Evolutionary conservation across 2,888 invertebrate genomes (phyloP).

Genomic region (Ctena decussata): DNA sequence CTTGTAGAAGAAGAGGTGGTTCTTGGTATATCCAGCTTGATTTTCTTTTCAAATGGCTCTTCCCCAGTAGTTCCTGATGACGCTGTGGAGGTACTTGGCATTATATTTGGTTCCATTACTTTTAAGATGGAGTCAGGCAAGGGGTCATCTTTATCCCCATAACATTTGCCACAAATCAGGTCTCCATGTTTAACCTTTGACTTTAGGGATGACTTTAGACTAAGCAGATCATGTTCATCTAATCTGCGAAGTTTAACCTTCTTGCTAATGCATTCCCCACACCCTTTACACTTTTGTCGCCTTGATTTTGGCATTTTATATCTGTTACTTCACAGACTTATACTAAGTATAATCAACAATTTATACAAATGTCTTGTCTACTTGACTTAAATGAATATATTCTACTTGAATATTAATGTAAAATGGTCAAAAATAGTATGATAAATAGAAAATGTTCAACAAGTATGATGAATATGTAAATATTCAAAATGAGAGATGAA

Average conservation of each 20-base stretch:
- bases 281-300: neutral
- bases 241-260: neutral
- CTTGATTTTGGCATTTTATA: neutral
- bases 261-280: neutral
- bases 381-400: neutral
- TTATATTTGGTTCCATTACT: neutral
- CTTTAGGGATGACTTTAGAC: neutral
- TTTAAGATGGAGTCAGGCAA: conserved; percentile 2
- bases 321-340: neutral
- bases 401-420: neutral
- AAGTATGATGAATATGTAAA: neutral
- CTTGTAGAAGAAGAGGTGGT: neutral
- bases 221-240: neutral
- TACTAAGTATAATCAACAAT: neutral
- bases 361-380: neutral
- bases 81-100: neutral
- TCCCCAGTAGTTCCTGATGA: neutral
- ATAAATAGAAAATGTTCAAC: neutral
- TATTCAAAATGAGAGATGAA: neutral
- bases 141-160: neutral
- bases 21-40: neutral
- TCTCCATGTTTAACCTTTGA: neutral
- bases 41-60: neutral
- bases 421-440: neutral
- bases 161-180: neutral